phyloP scores from a whole-genome alignment of 2,113 vertebrate species.

The Cygnus atratus region DNA sequence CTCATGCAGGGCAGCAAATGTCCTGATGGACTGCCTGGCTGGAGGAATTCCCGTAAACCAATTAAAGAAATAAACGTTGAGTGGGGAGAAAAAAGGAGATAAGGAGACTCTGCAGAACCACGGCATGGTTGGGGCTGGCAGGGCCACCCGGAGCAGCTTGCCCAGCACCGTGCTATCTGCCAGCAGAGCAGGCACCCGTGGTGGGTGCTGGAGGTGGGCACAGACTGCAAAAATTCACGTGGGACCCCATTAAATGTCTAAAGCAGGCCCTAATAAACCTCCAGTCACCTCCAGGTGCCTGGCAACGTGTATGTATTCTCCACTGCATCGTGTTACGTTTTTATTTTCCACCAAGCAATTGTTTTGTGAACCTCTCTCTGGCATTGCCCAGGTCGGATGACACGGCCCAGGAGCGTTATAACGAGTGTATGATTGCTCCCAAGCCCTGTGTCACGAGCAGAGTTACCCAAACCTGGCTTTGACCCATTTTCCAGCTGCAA shows the following conservation, averaged over 20 bases:
- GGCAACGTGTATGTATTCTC: neutral
- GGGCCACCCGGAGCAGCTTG: neutral
- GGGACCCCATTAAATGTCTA: neutral
- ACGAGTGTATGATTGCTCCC: neutral
- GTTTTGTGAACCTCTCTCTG: neutral
- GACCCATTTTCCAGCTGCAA: slow-evolving; percentile 41
- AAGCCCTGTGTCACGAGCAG: neutral
- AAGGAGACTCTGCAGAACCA: neutral
- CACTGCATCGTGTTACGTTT: neutral
- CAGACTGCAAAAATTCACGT: neutral
- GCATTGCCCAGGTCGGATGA: neutral
- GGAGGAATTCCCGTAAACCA: neutral
- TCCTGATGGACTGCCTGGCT: neutral
- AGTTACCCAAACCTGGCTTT: neutral
- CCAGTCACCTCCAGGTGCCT: neutral
- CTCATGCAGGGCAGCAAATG: neutral
- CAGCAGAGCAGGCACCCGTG: accelerated
- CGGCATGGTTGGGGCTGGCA: neutral
- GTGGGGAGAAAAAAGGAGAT: neutral
- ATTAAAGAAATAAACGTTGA: neutral
- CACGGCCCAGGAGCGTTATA: neutral
- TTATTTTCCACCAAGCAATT: neutral
- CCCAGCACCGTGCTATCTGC: neutral
- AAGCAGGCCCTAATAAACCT: neutral
- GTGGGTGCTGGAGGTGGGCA: neutral